Evolutionary conservation across 1,140 invertebrate species (phyloP).

Genomic region (Saccostrea echinata): DNA sequence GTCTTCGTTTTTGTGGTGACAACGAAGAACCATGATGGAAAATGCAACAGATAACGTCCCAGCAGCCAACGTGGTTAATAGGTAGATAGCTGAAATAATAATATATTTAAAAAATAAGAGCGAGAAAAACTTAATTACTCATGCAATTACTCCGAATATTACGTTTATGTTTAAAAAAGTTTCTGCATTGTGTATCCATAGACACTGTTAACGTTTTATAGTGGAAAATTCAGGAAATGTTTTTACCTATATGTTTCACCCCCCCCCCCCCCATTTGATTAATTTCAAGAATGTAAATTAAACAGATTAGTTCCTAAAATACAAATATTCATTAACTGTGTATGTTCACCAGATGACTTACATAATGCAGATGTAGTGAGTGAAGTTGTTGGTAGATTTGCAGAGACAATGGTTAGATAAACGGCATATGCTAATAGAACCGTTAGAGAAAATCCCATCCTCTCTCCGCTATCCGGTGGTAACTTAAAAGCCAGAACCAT

Average conservation of each 20-base stretch:
- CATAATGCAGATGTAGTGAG: slow-evolving; percentile 14
- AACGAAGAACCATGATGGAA: neutral
- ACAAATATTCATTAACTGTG: too few relatives aligned
- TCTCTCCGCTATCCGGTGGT: slow-evolving; percentile 65
- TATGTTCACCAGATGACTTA: neutral
- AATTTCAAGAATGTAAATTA: too few relatives aligned
- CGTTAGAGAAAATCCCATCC: slow-evolving; percentile 61
- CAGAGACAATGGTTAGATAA: slow-evolving; percentile 56
- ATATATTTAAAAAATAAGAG: neutral
- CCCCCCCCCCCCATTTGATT: too few relatives aligned
- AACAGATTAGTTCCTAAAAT: too few relatives aligned
- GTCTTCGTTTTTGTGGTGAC: neutral
- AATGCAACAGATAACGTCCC: neutral
- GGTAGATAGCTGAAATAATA: neutral
- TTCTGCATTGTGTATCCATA: too few relatives aligned
- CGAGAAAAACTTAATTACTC: too few relatives aligned
- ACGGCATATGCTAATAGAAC: slow-evolving; percentile 61
- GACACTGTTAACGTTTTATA: too few relatives aligned
- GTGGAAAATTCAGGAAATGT: too few relatives aligned
- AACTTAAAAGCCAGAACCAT: slow-evolving; percentile 57
- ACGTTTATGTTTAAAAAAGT: too few relatives aligned
- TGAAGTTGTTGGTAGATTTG: slow-evolving; percentile 60
- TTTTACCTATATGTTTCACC: too few relatives aligned
- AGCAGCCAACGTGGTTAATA: neutral
- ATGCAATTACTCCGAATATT: too few relatives aligned